Conservation (phyloP, 2,888 invertebrate genomes). For the Apamea sordens region DNA sequence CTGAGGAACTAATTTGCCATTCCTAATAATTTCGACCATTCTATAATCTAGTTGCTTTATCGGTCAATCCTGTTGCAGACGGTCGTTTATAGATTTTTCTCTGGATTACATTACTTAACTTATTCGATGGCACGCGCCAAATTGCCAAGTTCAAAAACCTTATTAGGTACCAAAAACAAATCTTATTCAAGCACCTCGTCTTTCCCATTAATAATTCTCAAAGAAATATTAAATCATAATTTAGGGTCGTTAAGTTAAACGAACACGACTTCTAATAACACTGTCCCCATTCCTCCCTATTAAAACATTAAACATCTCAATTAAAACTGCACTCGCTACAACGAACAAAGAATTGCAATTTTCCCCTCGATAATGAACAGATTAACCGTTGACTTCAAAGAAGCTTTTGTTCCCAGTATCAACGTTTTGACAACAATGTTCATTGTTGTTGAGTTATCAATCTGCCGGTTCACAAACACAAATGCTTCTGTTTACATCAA, state of each 20-base stretch:
- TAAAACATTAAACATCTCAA: conserved; percentile 2
- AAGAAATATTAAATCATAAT: background rate
- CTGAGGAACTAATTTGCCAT: background rate
- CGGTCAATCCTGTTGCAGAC: background rate
- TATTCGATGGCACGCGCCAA: background rate
- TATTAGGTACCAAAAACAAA: background rate
- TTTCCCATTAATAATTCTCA: background rate
- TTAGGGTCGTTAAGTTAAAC: background rate
- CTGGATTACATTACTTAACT: background rate
- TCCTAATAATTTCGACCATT: background rate
- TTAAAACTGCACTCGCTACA: conserved; percentile 22
- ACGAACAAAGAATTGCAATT: conserved; percentile 36
- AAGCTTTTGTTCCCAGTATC: conserved; percentile 49
- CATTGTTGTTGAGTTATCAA: conserved; percentile 52
- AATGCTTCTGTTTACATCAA: conserved; percentile 34
- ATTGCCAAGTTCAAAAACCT: background rate
- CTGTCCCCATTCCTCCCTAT: background rate
- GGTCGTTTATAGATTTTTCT: background rate
- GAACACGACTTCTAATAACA: background rate
- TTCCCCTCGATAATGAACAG: conserved; percentile 31
- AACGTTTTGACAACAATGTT: conserved; percentile 56
- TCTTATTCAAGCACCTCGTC: background rate
- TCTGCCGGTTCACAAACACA: conserved; percentile 33
- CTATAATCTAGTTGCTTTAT: background rate
- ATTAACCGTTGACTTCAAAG: conserved; percentile 45